phyloP scores from a whole-genome alignment of 2,888 invertebrate genomes.

The Chrysomela aeneicollis region DNA sequence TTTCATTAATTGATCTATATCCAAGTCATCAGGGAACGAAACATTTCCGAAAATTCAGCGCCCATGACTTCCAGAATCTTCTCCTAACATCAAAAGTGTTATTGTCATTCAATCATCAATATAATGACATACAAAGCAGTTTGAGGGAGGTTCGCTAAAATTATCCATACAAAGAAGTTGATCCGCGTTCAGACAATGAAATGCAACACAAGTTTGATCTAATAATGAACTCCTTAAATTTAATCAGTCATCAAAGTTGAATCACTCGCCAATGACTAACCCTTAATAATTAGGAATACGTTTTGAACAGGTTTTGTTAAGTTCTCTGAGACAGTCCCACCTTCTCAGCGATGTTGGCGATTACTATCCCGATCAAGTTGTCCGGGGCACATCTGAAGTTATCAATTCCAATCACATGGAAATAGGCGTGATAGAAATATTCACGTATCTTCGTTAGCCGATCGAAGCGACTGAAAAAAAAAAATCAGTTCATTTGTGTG shows the following conservation, averaged over 20 bases:
- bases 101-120: too few species aligned
- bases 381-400: slow-evolving; percentile 64
- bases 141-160: background rate
- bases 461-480: slow-evolving; percentile 62
- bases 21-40: too few species aligned
- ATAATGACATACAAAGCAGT: background rate
- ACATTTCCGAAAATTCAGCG: too few species aligned
- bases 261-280: slow-evolving; percentile 27
- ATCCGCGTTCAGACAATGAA: background rate
- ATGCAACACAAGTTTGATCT: background rate
- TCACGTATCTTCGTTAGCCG: slow-evolving; percentile 65
- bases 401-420: slow-evolving; percentile 58
- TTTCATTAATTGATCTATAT: too few species aligned
- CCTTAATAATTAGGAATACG: slow-evolving; percentile 19
- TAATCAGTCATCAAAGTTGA: slow-evolving; percentile 33
- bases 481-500: slow-evolving; percentile 23
- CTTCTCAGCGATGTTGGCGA: slow-evolving; percentile 68
- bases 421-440: slow-evolving; percentile 67
- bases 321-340: slow-evolving; percentile 58
- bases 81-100: too few species aligned
- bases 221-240: slow-evolving; percentile 23
- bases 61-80: too few species aligned
- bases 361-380: slow-evolving; percentile 62
- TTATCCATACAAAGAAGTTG: background rate
- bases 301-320: slow-evolving; percentile 21